These are phyloP conservation scores for Entomobrya multifasciata DNA, from an alignment of 2,888 invertebrate species.

Conservation along the genomic window DNA sequence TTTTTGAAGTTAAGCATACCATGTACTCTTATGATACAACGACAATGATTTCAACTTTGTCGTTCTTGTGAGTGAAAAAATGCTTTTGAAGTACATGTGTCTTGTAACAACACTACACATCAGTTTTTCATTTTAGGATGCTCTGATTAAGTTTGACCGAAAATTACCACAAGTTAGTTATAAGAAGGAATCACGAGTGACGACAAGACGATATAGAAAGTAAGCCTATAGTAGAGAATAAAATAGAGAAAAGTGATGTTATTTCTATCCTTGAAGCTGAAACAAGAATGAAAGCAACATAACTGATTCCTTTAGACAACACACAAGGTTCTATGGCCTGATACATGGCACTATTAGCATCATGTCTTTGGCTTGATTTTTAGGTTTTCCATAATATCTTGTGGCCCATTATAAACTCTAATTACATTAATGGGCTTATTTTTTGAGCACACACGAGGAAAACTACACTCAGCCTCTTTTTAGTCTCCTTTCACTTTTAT, in stretches of 20 bases:
- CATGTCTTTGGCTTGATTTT: background rate
- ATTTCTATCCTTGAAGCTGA: constrained; percentile 49
- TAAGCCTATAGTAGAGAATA: background rate
- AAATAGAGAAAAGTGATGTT: constrained; percentile 52
- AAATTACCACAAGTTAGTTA: constrained; percentile 44
- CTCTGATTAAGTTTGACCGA: constrained; percentile 68
- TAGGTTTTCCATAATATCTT: constrained; percentile 59
- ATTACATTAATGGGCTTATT: constrained; percentile 73
- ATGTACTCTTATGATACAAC: background rate
- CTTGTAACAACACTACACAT: background rate
- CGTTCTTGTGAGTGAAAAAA: background rate
- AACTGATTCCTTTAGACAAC: constrained; percentile 58
- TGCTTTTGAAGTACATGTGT: constrained; percentile 26
- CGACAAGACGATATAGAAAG: constrained; percentile 39
- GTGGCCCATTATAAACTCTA: constrained; percentile 73
- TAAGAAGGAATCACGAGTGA: constrained; percentile 17
- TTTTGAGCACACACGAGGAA: constrained; percentile 57
- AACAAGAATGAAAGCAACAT: constrained; percentile 32
- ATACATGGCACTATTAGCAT: constrained; percentile 25
- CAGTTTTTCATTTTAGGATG: constrained; percentile 51
- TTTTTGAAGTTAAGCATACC: background rate
- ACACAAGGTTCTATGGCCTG: constrained; percentile 31
- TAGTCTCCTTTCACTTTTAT: constrained; percentile 68
- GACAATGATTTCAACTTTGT: constrained; percentile 16
- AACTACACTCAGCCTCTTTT: no score